Percentiles rank a stretch among this genome's conserved stretches.
Conservation (phyloP, 2,113 vertebrate genomes). For the Grallaria varia region DNA sequence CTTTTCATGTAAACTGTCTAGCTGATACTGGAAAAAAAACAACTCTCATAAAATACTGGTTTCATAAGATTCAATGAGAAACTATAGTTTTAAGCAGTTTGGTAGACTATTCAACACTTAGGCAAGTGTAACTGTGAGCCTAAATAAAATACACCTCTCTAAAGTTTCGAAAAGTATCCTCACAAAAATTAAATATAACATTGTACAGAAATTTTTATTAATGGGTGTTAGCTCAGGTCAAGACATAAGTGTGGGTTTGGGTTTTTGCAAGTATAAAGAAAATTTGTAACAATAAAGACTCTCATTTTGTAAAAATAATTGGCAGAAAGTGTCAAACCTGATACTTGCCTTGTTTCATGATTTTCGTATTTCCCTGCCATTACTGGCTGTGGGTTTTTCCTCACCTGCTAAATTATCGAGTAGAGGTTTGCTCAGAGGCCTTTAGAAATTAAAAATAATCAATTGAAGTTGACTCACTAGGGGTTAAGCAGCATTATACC, state of each 20-base stretch:
- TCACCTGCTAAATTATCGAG: not conserved
- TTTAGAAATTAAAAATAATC: constrained; percentile 7
- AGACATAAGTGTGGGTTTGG: not conserved
- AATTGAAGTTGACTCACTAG: not conserved
- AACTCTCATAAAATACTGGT: not conserved
- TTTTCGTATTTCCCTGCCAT: not conserved
- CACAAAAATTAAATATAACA: not conserved
- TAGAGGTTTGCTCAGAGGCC: not conserved
- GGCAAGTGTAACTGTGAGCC: not conserved
- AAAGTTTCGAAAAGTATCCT: not conserved
- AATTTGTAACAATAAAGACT: not conserved
- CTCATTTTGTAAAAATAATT: not conserved
- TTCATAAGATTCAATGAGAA: not conserved
- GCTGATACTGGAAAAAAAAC: not conserved
- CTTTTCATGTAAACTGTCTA: not conserved
- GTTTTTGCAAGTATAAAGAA: not conserved
- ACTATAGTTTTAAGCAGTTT: not conserved
- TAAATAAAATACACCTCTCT: not conserved
- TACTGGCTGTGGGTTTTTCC: not conserved
- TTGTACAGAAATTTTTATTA: not conserved
- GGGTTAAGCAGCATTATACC: constrained; percentile 16
- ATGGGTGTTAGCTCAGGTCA: not conserved
- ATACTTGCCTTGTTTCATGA: not conserved
- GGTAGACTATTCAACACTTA: not conserved
- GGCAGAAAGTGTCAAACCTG: not conserved